Evolutionary conservation across 37 sponge, comb jelly and placozoan genomes (phyloP).

Genomic region (Eunapius fragilis): DNA sequence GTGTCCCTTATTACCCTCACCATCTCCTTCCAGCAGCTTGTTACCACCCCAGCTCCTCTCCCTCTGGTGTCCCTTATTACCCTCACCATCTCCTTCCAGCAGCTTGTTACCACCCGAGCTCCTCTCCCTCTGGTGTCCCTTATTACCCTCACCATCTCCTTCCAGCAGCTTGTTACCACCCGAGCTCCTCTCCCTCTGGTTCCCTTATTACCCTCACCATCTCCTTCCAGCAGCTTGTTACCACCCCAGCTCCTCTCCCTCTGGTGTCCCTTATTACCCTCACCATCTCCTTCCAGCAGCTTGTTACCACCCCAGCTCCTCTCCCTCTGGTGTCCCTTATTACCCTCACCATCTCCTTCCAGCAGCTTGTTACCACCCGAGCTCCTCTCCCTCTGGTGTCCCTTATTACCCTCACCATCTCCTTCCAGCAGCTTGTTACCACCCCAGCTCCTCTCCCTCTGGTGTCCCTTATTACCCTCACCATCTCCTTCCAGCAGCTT

Average conservation of each 20-base stretch:
- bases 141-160: constrained; percentile 2
- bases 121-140: constrained; percentile 67
- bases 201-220: neutral
- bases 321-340: neutral
- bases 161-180: neutral
- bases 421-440: neutral
- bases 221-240: constrained; percentile 18
- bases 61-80: neutral
- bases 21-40: no score
- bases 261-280: constrained; percentile 57
- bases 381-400: constrained; percentile 72
- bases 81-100: neutral
- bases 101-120: constrained; percentile 72
- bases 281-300: constrained; percentile 17
- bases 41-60: no score
- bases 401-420: constrained; percentile 10
- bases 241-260: constrained; percentile 79
- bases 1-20: no score
- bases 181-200: no score
- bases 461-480: neutral
- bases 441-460: no score
- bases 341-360: neutral
- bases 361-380: constrained; percentile 63
- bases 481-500: constrained; percentile 9
- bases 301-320: no score